Percentiles rank a stretch among this genome's conserved stretches.
Conservation (phyloP, 2,888 invertebrate genomes). For the Tachina lurida region DNA sequence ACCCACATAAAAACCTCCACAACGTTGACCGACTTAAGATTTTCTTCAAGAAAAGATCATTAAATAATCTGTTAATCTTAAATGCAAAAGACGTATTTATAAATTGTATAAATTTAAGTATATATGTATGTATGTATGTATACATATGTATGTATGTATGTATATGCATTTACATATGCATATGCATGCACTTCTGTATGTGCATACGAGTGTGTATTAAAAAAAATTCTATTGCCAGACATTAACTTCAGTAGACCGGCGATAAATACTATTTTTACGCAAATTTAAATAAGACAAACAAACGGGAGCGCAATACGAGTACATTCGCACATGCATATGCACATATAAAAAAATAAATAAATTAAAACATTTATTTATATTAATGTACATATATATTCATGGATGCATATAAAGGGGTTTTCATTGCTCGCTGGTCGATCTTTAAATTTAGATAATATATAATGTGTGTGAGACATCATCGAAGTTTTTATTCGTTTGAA, state of each 20-base stretch:
- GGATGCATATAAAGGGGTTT: background rate
- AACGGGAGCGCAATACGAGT: slow-evolving; percentile 33
- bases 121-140: background rate
- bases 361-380: background rate
- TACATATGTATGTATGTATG: background rate
- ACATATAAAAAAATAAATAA: slow-evolving; percentile 13
- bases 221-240: slow-evolving; percentile 65
- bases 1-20: slow-evolving; percentile 42
- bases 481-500: no score
- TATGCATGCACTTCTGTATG: background rate
- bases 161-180: background rate
- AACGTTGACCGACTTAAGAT: slow-evolving; percentile 36
- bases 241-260: slow-evolving; percentile 66
- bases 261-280: slow-evolving; percentile 70
- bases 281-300: slow-evolving; percentile 62
- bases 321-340: background rate
- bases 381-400: slow-evolving; percentile 2
- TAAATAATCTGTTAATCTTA: slow-evolving; percentile 43
- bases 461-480: no score
- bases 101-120: no score
- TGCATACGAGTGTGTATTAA: background rate
- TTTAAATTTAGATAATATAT: no score
- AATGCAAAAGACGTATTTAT: slow-evolving; percentile 32
- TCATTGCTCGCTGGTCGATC: no score
- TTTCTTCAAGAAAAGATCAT: slow-evolving; percentile 24